These are phyloP conservation scores for Idaea aversata DNA, from an alignment of 2,888 invertebrate species.

Conservation along the genomic window DNA sequence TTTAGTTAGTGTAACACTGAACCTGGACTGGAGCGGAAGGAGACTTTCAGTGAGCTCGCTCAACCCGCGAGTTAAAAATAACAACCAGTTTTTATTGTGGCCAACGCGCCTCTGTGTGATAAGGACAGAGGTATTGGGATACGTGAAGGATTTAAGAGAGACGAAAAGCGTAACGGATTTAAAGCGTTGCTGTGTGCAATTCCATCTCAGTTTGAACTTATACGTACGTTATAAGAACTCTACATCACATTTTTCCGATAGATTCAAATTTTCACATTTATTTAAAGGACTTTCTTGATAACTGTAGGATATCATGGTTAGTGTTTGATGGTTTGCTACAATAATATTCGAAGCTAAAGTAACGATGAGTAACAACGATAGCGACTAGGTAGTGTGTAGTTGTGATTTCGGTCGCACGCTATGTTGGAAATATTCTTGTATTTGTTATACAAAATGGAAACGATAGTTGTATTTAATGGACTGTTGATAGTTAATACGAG, in stretches of 20 bases:
- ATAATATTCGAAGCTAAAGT: conserved; percentile 6
- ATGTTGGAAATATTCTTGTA: conserved; percentile 1
- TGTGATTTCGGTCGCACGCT: not conserved
- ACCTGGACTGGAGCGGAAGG: conserved; percentile 69
- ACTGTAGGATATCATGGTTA: no score
- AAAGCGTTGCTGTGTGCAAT: conserved; percentile 67
- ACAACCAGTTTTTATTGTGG: conserved; percentile 77
- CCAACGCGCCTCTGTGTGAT: conserved; percentile 65
- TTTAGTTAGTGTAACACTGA: conserved; percentile 29
- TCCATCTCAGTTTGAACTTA: conserved; percentile 52
- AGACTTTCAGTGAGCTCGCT: conserved; percentile 67
- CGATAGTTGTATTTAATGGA: not conserved
- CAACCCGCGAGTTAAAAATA: conserved; percentile 76
- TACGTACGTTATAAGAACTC: conserved; percentile 33
- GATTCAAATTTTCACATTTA: not conserved
- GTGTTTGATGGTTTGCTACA: no score
- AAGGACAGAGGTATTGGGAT: conserved; percentile 65
- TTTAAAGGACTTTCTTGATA: no score
- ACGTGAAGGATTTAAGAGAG: conserved; percentile 57
- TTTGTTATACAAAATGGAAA: not conserved
- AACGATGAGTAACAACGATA: not conserved
- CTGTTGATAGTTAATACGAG: not conserved
- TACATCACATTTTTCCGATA: conserved; percentile 23
- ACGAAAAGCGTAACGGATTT: conserved; percentile 69
- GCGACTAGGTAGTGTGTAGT: not conserved